These are phyloP conservation scores for Euura lappo DNA, from an alignment of 1,140 invertebrate species.

Conservation along the genomic window DNA sequence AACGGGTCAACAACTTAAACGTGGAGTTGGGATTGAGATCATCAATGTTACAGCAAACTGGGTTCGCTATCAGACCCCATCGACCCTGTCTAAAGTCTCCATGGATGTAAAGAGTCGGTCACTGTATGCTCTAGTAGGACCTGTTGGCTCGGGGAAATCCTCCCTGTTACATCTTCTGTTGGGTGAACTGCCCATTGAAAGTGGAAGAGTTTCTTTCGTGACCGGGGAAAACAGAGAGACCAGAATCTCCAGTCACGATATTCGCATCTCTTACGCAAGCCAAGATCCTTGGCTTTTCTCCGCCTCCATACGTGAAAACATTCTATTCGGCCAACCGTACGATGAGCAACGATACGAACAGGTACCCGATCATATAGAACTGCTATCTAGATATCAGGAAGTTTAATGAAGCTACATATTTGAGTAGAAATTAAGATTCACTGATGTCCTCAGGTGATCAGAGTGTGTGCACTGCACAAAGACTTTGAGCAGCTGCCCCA, in stretches of 20 bases:
- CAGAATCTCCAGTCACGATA: conserved; percentile 48
- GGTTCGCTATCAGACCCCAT: conserved; percentile 45
- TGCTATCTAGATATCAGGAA: conserved; percentile 40
- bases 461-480: conserved; percentile 70
- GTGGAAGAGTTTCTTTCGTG: conserved; percentile 57
- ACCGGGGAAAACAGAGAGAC: not conserved
- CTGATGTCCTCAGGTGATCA: conserved; percentile 62
- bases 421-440: not conserved
- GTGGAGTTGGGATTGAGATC: conserved; percentile 24
- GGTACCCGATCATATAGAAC: conserved; percentile 55
- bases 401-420: not conserved
- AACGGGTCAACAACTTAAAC: not conserved
- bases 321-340: conserved; percentile 78
- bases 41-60: conserved; percentile 52
- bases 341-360: conserved; percentile 71
- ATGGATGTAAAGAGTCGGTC: conserved; percentile 71
- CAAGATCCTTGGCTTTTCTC: conserved; percentile 82
- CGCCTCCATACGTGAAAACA: conserved; percentile 76
- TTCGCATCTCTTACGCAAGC: conserved; percentile 74
- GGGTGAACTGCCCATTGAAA: conserved; percentile 70
- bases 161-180: conserved; percentile 76
- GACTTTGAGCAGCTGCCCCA: conserved; percentile 83
- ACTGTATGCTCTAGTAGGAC: conserved; percentile 76
- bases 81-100: conserved; percentile 66
- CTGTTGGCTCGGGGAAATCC: conserved; percentile 81